A percentile compares a stretch with the other conserved stretches of the same genome.
These are phyloP conservation scores for Pogoniulus pusillus DNA, from an alignment of 2,797 vertebrate species.

Conservation along the genomic window DNA sequence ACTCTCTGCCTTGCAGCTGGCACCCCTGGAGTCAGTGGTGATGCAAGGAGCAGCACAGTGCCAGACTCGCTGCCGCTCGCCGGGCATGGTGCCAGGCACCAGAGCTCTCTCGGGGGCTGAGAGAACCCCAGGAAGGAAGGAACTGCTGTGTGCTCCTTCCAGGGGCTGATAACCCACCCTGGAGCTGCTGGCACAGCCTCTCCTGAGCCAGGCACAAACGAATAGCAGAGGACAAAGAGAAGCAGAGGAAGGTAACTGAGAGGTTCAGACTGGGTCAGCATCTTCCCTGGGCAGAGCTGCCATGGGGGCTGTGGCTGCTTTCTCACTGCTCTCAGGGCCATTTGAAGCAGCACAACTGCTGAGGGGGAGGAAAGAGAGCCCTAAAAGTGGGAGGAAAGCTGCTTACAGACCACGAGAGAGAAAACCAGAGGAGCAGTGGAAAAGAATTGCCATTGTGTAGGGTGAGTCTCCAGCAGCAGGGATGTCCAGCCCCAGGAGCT, in stretches of 20 bases:
- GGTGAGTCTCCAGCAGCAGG: neutral
- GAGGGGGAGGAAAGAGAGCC: fast-evolving
- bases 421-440: neutral
- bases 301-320: too few relatives aligned
- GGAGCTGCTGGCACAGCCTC: conserved; percentile 17
- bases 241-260: too few relatives aligned
- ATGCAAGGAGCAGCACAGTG: neutral
- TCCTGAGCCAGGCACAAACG: neutral
- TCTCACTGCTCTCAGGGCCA: neutral
- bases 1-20: conserved; percentile 1
- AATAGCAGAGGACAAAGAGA: too few relatives aligned
- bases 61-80: neutral
- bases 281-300: too few relatives aligned
- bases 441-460: neutral
- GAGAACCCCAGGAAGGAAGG: conserved; percentile 66
- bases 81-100: neutral
- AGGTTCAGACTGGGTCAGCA: too few relatives aligned
- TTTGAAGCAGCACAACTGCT: neutral
- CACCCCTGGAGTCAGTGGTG: conserved; percentile 12
- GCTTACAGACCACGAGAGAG: neutral
- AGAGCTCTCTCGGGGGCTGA: neutral
- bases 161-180: conserved; percentile 31
- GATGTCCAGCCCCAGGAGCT: neutral
- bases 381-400: neutral
- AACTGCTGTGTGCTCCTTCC: neutral